Conservation (phyloP, 2,113 vertebrate genomes). For the Origma solitaria region DNA sequence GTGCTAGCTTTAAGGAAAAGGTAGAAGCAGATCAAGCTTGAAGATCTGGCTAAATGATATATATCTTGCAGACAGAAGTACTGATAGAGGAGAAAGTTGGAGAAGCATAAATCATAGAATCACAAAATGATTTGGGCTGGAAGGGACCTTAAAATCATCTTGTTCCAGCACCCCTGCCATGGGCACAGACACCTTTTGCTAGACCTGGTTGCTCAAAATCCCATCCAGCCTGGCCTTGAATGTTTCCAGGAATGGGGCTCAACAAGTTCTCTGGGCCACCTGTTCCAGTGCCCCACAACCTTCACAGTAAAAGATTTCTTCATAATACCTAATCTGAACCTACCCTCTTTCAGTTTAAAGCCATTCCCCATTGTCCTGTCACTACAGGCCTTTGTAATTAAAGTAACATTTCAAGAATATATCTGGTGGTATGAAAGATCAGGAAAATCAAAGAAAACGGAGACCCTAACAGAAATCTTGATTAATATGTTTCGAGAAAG, state of each 20-base stretch:
- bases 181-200: neutral
- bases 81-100: neutral
- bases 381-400: neutral
- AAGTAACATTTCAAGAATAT: neutral
- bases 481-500: neutral
- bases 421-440: neutral
- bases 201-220: neutral
- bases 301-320: neutral
- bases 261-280: neutral
- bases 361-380: neutral
- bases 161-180: neutral
- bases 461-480: neutral
- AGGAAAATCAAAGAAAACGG: neutral
- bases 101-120: neutral
- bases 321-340: neutral
- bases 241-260: neutral
- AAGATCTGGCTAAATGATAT: neutral
- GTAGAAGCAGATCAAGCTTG: neutral
- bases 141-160: neutral
- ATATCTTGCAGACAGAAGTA: neutral
- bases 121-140: neutral
- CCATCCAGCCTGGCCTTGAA: neutral
- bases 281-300: neutral
- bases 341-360: neutral
- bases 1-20: neutral